Evolutionary conservation across 2,113 vertebrate species (phyloP).

Genomic region (Pelmatolapia mariae): DNA sequence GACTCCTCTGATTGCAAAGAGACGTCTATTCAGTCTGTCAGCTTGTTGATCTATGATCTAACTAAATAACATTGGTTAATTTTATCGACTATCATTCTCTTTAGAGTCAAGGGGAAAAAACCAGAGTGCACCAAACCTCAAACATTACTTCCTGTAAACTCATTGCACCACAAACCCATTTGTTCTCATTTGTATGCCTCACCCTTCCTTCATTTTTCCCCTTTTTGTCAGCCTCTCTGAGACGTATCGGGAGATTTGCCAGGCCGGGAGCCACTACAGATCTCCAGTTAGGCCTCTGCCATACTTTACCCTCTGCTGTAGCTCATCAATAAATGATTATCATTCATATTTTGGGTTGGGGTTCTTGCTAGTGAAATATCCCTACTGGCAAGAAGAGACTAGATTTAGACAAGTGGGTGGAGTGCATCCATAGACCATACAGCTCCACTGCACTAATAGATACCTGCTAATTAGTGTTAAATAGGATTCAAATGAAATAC

Average conservation of each 20-base stretch:
- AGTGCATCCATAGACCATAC: neutral
- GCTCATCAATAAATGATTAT: neutral
- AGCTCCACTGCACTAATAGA: neutral
- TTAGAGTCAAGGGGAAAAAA: neutral
- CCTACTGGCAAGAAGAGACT: neutral
- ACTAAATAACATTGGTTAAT: neutral
- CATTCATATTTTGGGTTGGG: neutral
- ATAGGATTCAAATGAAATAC: neutral
- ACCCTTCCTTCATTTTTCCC: neutral
- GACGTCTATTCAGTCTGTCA: neutral
- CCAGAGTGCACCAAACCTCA: neutral
- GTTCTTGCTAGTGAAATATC: neutral
- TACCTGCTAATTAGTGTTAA: neutral
- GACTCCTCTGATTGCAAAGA: neutral
- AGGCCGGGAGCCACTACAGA: neutral
- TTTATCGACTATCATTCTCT: neutral
- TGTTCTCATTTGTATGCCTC: neutral
- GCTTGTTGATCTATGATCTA: neutral
- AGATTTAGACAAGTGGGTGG: neutral
- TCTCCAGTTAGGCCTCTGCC: neutral
- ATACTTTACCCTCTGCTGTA: neutral
- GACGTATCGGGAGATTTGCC: neutral
- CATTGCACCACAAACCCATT: neutral
- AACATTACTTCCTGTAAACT: neutral
- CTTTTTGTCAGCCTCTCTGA: neutral